These are phyloP conservation scores for Onychostruthus taczanowskii DNA, from an alignment of 2,113 vertebrate species.

Conservation along the genomic window DNA sequence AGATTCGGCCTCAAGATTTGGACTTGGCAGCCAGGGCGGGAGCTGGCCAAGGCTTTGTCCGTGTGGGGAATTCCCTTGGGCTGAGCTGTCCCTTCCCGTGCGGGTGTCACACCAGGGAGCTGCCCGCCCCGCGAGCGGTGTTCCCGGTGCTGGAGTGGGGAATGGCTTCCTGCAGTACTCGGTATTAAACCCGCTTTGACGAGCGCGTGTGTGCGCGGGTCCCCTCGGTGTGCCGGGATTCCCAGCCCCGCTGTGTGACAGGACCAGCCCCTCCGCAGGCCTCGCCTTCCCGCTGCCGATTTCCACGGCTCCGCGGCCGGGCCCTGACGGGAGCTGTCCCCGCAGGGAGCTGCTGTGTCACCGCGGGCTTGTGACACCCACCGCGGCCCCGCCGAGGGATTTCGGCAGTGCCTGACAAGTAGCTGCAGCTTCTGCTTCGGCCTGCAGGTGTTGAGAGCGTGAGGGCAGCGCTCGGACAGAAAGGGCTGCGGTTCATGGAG, in stretches of 20 bases:
- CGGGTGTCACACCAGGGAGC: accelerated
- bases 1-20: not conserved
- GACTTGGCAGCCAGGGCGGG: not conserved
- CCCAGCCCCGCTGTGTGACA: not conserved
- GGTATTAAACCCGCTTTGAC: accelerated
- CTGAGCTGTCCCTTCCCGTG: accelerated
- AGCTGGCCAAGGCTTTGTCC: not conserved
- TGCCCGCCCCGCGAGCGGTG: accelerated
- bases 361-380: not conserved
- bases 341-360: not conserved
- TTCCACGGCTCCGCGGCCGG: accelerated
- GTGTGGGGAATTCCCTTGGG: not conserved
- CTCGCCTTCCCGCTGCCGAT: not conserved
- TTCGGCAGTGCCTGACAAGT: not conserved
- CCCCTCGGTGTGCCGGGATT: accelerated
- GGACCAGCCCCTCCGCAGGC: not conserved
- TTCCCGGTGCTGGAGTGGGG: not conserved
- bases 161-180: accelerated
- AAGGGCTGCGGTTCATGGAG: accelerated
- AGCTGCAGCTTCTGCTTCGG: not conserved
- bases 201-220: not conserved
- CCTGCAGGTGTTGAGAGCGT: not conserved
- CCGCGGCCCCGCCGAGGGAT: not conserved
- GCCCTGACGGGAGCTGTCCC: not conserved
- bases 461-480: not conserved